Conservation (phyloP, 2,888 invertebrate species). For the Sinotaia quadrata region DNA sequence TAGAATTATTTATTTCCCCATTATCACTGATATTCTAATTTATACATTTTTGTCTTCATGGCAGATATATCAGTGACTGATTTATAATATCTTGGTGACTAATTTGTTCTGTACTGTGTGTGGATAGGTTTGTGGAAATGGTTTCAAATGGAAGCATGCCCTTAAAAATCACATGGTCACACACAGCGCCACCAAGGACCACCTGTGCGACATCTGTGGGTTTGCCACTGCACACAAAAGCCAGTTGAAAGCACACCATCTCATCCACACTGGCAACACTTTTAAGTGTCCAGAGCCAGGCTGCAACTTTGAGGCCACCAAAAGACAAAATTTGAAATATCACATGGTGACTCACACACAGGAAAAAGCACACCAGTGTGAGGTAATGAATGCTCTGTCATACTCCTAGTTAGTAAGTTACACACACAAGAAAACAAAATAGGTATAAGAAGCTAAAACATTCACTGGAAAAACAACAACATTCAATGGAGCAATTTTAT, state of each 20-base stretch:
- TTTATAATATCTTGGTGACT: too few relatives aligned
- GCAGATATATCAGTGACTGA: too few relatives aligned
- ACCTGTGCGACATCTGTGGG: slow-evolving; percentile 77
- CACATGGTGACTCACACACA: slow-evolving; percentile 76
- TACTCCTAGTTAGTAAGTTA: too few relatives aligned
- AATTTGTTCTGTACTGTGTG: too few relatives aligned
- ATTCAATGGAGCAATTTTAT: too few relatives aligned
- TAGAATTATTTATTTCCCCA: too few relatives aligned
- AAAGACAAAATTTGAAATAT: slow-evolving; percentile 76
- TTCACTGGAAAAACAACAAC: too few relatives aligned
- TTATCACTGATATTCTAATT: too few relatives aligned
- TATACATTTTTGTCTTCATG: too few relatives aligned
- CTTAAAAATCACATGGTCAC: slow-evolving; percentile 72
- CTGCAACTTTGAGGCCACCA: slow-evolving; percentile 73
- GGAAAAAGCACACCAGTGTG: slow-evolving; percentile 76
- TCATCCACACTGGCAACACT: slow-evolving; percentile 75
- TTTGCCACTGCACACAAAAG: slow-evolving; percentile 76
- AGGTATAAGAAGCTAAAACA: too few relatives aligned
- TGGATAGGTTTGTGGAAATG: slow-evolving; percentile 73
- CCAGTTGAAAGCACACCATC: slow-evolving; percentile 75
- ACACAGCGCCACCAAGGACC: slow-evolving; percentile 76
- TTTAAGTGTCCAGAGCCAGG: slow-evolving; percentile 74
- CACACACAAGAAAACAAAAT: too few relatives aligned
- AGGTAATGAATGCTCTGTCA: too few relatives aligned
- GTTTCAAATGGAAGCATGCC: slow-evolving; percentile 78